Evolutionary conservation across 2,113 vertebrate species (phyloP).

Genomic region (Todiramphus chloris): DNA sequence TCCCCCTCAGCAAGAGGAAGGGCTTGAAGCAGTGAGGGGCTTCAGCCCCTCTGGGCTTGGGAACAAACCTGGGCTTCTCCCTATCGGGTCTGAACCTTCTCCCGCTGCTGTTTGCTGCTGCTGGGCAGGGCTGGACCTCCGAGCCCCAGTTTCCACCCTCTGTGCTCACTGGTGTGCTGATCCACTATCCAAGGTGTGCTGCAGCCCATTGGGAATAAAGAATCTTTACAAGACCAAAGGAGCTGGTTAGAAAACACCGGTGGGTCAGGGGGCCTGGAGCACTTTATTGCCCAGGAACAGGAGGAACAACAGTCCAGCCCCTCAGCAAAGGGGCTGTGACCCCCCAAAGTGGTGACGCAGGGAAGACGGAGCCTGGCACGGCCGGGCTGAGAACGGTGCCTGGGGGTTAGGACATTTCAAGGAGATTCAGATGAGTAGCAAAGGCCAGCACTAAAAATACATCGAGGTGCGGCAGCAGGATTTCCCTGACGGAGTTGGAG

Average conservation of each 20-base stretch:
- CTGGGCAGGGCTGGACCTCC: rapidly evolving
- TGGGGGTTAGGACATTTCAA: rapidly evolving
- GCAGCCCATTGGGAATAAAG: rapidly evolving
- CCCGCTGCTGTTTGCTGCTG: rapidly evolving
- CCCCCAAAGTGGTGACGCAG: rapidly evolving
- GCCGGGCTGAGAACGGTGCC: rapidly evolving
- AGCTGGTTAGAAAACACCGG: background rate
- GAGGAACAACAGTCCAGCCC: background rate
- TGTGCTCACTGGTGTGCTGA: rapidly evolving
- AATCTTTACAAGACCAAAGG: rapidly evolving
- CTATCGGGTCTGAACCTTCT: background rate
- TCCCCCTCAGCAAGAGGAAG: rapidly evolving
- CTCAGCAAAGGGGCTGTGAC: background rate
- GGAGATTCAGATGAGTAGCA: background rate
- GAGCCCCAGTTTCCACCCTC: background rate
- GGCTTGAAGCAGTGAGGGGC: background rate
- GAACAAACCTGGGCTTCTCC: too few species aligned
- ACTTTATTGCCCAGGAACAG: background rate
- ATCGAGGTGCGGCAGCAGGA: rapidly evolving
- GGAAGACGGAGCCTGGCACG: background rate
- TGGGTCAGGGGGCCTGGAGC: background rate
- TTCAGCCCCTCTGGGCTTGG: background rate
- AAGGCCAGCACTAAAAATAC: background rate
- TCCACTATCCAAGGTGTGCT: rapidly evolving
- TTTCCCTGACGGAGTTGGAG: background rate